Percentiles rank a stretch among this genome's conserved stretches.
These are phyloP conservation scores for Lithobius niger DNA, from an alignment of 1,140 invertebrate genomes.

Conservation along the genomic window DNA sequence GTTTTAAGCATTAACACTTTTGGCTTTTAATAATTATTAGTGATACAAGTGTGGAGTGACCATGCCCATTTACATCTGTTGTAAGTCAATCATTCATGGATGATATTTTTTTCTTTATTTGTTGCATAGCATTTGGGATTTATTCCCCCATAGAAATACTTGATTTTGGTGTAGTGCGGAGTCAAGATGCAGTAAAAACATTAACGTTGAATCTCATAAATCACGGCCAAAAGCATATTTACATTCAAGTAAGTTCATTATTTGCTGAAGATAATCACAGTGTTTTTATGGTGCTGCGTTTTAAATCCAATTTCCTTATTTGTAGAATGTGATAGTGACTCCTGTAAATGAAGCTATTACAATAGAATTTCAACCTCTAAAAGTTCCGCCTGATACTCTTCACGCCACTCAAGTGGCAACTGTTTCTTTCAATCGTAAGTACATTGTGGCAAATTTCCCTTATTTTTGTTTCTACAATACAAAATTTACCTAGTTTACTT, in stretches of 20 bases:
- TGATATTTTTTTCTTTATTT: conserved; percentile 15
- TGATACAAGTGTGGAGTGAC: conserved; percentile 11
- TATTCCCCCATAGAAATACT: conserved; percentile 60
- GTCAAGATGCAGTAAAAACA: conserved; percentile 47
- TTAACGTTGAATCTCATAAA: conserved; percentile 53
- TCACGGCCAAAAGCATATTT: conserved; percentile 51
- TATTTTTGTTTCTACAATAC: background rate
- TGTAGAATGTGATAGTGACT: conserved; percentile 32
- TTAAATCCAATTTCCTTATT: conserved; percentile 11
- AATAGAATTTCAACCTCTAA: conserved; percentile 39
- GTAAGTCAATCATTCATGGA: too few relatives aligned
- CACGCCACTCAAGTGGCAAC: conserved; percentile 49
- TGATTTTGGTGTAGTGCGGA: conserved; percentile 68
- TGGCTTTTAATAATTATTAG: background rate
- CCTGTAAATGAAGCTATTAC: conserved; percentile 36
- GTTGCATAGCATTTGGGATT: conserved; percentile 43
- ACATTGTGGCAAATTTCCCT: conserved; percentile 20
- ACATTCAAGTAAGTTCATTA: conserved; percentile 46
- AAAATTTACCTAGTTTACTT: too few relatives aligned
- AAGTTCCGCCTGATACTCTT: conserved; percentile 46
- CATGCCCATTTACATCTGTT: background rate
- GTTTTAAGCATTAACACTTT: too few relatives aligned
- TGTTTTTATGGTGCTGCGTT: background rate
- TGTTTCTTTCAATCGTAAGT: conserved; percentile 63
- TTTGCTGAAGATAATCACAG: too few relatives aligned